Base-by-base conservation (phyloP, 2,113 vertebrate species). In the Columba livia region DNA sequence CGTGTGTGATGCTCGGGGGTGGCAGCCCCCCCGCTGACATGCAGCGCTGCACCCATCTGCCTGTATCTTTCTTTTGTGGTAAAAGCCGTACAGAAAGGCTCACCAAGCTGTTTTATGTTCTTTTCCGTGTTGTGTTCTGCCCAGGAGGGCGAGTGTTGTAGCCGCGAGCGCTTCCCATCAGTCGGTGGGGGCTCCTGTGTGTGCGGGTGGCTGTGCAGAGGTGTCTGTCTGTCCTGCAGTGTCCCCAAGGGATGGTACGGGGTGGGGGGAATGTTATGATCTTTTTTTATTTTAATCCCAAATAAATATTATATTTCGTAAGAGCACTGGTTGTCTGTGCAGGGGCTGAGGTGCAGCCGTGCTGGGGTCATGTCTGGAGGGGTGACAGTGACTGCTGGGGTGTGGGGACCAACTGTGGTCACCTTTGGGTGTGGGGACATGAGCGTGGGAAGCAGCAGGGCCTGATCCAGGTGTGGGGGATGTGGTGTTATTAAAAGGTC, bases 251-350 rank as follows among this genome's bases (percentile, higher is more conserved):
- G 26, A 83, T 6, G 18, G 87, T 90, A 94, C 54, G 2, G 14
- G 40, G 56, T 15, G 85, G 65, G 51, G 47, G 5, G 31, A 62
- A 34, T 66, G 91, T 79, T 67, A 34, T 10, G 47, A 9, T 78
- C n/a, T 36, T 47, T 88, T 98, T 97, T 44, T 17, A 94, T 97
- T 97, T 98, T 98, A 93, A 97, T 96, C 94, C 93, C 96, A 95
- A 98, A 97, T 97, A 97, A 98, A 98, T 97, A 97, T 93, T 98
- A 95, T 98, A 94, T 98, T 98, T 98, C 96, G 87, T 97, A 98
- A 75, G 64, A 11, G 40, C 24, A 61, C 42, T 65, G 87, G 47
- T 54, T 93, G 85, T 36, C 83, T 80, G 44, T 26, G 34, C 8
- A 3, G 10, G n/a, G 51, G 28, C 16, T 3, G n/a, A 3, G 16